These are phyloP conservation scores for Phyllotis vaccarum DNA, from an alignment of 2,797 vertebrate genomes.

Conservation along the genomic window DNA sequence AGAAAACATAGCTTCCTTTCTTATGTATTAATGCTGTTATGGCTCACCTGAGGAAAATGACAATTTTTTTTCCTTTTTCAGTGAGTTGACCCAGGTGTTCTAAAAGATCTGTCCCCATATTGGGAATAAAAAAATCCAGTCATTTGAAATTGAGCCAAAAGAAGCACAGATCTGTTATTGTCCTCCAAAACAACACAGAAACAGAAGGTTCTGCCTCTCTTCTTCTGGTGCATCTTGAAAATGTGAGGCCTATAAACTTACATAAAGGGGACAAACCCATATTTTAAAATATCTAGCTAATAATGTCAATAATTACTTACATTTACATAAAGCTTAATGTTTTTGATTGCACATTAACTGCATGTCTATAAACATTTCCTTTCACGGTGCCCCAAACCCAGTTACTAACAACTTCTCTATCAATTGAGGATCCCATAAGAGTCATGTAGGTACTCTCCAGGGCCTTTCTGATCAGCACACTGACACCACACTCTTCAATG, in stretches of 20 bases:
- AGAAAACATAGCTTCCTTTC: background rate
- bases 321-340: background rate
- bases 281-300: background rate
- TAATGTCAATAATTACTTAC: background rate
- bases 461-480: background rate
- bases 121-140: background rate
- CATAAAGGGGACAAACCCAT: background rate
- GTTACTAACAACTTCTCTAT: background rate
- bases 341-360: background rate
- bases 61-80: background rate
- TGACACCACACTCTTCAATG: background rate
- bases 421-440: background rate
- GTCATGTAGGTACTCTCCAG: background rate
- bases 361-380: background rate
- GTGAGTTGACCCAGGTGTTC: background rate
- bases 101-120: background rate
- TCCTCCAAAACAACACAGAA: background rate
- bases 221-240: background rate
- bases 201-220: rapidly evolving
- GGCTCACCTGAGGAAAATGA: background rate
- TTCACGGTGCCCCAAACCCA: background rate
- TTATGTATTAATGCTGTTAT: background rate
- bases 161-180: rapidly evolving
- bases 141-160: background rate
- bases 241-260: background rate